A percentile compares a stretch with the other conserved stretches of the same genome.
phyloP scores from a whole-genome alignment of 2,888 invertebrate genomes.

The Lycaena phlaeas region DNA sequence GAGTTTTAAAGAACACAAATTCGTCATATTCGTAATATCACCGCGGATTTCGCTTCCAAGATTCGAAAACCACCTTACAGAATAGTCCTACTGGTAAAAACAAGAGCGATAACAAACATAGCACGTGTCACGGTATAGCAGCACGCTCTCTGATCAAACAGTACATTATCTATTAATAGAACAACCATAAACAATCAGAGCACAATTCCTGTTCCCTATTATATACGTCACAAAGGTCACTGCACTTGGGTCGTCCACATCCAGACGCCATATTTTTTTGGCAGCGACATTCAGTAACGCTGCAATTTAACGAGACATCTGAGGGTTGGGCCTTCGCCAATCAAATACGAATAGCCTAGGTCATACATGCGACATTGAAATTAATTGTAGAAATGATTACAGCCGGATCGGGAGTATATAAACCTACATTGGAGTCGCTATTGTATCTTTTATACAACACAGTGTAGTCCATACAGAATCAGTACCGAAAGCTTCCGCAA shows the following conservation, averaged over 20 bases:
- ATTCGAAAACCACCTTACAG: no score
- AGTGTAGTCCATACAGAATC: no score
- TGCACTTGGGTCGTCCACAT: constrained; percentile 30
- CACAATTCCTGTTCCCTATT: constrained; percentile 1
- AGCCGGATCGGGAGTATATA: no score
- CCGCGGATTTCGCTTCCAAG: no score
- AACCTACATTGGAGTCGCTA: no score
- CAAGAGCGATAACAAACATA: no score
- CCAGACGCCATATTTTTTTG: constrained; percentile 3
- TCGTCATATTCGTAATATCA: no score
- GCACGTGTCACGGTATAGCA: no score
- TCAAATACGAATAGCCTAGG: constrained; percentile 3
- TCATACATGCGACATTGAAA: constrained; percentile 1
- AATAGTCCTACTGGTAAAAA: no score
- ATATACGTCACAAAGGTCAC: constrained; percentile 44
- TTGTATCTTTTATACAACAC: no score
- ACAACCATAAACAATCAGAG: background rate
- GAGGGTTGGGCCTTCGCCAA: constrained; percentile 1
- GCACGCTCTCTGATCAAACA: background rate
- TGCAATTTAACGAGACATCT: constrained; percentile 1
- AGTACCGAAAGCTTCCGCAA: no score
- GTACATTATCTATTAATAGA: constrained; percentile 1
- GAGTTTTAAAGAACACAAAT: no score
- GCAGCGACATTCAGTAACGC: background rate
- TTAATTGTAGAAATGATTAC: background rate